Evolutionary conservation across 2,888 invertebrate genomes (phyloP), one percentile per base, ranked within the genome.

Genomic region (Aphelenchoides bicaudatus): DNA sequence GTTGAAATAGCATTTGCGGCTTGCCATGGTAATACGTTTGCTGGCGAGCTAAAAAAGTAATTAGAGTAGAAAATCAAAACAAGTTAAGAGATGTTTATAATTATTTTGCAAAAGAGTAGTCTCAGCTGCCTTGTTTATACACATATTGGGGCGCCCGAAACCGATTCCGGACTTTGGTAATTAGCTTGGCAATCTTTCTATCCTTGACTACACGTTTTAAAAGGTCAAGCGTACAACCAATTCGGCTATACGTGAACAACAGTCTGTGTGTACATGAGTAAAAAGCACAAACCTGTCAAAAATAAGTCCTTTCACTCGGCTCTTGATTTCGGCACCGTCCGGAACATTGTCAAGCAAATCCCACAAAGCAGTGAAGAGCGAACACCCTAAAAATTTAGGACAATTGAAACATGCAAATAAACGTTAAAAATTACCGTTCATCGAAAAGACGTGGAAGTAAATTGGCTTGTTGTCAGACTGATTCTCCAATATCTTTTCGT

Each of bases 1-100:
- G 72, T 68, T 5, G 73, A 71, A n/a, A 75, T 58, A n/a, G 75
- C 75, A 21, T 71, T 67, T 8, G 75, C 75, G 19, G 63, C 68
- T 52, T 75, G 74, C 39, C 70, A 64, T 5, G 75, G 73, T 31
- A 59, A 57, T 3, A 73, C 74, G 58, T 68, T 65, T 6, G 75
- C 75, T 1, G 75, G 75, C n/a, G 63, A 66, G 56, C 74, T 74
- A 60, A 51, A 66, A 58, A 46, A n/a, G 4, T 25, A 58, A 19
- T 10, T 59, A 59, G 23, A 38, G 27, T 10, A 30, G 37, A 23
- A n/a, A 56, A 16, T 1, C 6, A 10, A 54, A 37, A 27, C 50
- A 5, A 19, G 29, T 1, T 43, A 16, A 43, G 19, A 8, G 8
- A 10, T 43, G 19, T n/a, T 13, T 51, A 23, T 21, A 3, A 16